Percentiles rank a stretch among this genome's conserved stretches.
These are phyloP conservation scores for Yponomeuta malinellus DNA, from an alignment of 2,888 invertebrate species.

Conservation along the genomic window DNA sequence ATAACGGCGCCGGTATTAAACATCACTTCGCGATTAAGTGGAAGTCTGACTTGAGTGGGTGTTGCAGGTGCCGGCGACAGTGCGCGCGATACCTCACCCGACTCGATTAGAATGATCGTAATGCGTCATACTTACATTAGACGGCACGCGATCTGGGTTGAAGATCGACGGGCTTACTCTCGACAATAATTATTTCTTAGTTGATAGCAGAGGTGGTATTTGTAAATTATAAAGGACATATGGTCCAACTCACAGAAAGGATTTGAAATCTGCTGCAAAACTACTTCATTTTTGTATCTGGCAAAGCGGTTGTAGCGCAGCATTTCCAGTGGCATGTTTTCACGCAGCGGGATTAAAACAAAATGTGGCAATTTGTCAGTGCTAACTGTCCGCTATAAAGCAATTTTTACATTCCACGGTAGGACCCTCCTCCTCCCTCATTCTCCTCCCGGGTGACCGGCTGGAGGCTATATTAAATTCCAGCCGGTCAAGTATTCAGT, in stretches of 20 bases:
- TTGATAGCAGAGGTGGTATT: too few relatives aligned
- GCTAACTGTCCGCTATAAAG: constrained; percentile 10
- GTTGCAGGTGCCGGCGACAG: background rate
- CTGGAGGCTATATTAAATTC: constrained; percentile 38
- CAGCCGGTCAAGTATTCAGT: constrained; percentile 39
- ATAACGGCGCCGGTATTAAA: constrained; percentile 26
- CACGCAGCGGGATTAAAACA: constrained; percentile 9
- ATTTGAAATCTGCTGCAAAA: too few relatives aligned
- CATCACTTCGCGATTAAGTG: background rate
- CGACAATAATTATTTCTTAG: too few relatives aligned
- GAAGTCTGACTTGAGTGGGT: background rate
- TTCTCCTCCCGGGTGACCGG: background rate
- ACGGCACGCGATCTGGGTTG: too few relatives aligned
- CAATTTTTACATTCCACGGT: constrained; percentile 11
- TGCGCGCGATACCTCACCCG: too few relatives aligned
- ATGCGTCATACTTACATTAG: too few relatives aligned
- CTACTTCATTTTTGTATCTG: background rate
- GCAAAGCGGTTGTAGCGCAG: background rate
- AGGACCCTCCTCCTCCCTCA: background rate
- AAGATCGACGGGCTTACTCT: too few relatives aligned
- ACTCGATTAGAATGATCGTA: too few relatives aligned
- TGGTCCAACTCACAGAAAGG: too few relatives aligned
- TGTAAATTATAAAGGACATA: too few relatives aligned
- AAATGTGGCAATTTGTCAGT: constrained; percentile 8
- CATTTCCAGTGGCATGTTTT: background rate